A percentile compares a stretch with the other conserved stretches of the same genome.
phyloP scores from a whole-genome alignment of 2,797 vertebrate species.

The Thaleichthys pacificus region DNA sequence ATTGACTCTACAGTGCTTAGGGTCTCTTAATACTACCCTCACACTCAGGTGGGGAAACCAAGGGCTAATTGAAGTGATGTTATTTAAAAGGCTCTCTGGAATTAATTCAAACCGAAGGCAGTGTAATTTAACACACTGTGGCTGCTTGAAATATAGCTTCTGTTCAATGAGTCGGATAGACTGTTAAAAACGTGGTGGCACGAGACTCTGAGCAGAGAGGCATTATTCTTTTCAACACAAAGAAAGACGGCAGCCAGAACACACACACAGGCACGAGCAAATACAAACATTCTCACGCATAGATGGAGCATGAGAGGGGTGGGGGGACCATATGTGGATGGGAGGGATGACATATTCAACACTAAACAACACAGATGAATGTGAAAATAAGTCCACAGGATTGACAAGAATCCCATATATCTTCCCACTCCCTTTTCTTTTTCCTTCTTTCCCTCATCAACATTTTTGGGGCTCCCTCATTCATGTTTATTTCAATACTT shows the following conservation, averaged over 20 bases:
- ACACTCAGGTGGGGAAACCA: slow-evolving; percentile 34
- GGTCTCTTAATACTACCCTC: slow-evolving; percentile 38
- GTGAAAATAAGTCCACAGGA: not conserved
- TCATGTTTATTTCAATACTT: not conserved
- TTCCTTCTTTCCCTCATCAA: not conserved
- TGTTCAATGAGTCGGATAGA: slow-evolving; percentile 30
- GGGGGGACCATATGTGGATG: not conserved
- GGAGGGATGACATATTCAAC: not conserved
- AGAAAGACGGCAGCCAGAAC: slow-evolving; percentile 26
- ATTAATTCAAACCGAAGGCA: slow-evolving; percentile 29
- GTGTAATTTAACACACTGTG: slow-evolving; percentile 37
- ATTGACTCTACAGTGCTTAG: slow-evolving; percentile 30
- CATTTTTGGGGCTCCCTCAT: not conserved
- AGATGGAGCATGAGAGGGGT: not conserved
- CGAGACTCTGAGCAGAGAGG: slow-evolving; percentile 4
- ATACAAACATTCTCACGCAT: not conserved
- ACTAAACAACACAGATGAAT: too few species aligned
- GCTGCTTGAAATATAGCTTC: slow-evolving; percentile 15
- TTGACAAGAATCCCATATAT: not conserved
- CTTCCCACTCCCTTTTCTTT: not conserved
- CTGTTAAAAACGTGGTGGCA: slow-evolving; percentile 10
- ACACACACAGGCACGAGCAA: not conserved
- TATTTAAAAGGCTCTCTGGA: slow-evolving; percentile 49
- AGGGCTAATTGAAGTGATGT: slow-evolving; percentile 40
- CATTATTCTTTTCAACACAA: not conserved